Conservation (phyloP, 2,888 invertebrate genomes). For the Pristionchus entomophagus region DNA sequence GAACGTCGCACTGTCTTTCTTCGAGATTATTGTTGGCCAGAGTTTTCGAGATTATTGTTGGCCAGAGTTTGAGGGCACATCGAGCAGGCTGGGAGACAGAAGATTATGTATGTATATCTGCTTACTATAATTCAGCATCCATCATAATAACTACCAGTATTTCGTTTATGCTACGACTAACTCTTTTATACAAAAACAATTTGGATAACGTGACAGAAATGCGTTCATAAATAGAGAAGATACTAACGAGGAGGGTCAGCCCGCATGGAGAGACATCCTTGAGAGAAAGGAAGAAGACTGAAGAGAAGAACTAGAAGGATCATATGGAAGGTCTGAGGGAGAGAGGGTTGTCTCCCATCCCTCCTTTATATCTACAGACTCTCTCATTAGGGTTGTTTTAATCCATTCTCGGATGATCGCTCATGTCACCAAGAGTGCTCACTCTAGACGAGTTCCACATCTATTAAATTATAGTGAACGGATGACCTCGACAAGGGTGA, state of each 20-base stretch:
- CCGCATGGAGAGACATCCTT: neutral
- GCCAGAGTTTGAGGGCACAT: slow-evolving; percentile 26
- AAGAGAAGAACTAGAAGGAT: neutral
- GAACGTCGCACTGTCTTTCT: slow-evolving; percentile 1
- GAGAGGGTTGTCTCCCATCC: neutral
- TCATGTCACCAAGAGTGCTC: no score
- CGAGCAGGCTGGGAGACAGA: neutral
- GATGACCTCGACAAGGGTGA: neutral
- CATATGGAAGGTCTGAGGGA: neutral
- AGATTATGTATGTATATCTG: no score
- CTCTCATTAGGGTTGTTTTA: neutral
- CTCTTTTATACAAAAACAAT: no score
- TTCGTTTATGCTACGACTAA: no score
- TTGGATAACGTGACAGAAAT: no score
- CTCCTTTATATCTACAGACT: neutral
- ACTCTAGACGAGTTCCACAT: neutral
- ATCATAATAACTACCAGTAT: no score
- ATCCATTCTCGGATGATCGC: no score
- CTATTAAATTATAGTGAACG: neutral
- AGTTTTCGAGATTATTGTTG: neutral
- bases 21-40: neutral
- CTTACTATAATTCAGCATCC: no score
- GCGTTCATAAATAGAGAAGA: neutral
- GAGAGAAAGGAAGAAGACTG: neutral
- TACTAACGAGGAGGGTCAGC: slow-evolving; percentile 1